Evolutionary conservation across 2,797 vertebrate species (phyloP).

Genomic region (Peromyscus eremicus): DNA sequence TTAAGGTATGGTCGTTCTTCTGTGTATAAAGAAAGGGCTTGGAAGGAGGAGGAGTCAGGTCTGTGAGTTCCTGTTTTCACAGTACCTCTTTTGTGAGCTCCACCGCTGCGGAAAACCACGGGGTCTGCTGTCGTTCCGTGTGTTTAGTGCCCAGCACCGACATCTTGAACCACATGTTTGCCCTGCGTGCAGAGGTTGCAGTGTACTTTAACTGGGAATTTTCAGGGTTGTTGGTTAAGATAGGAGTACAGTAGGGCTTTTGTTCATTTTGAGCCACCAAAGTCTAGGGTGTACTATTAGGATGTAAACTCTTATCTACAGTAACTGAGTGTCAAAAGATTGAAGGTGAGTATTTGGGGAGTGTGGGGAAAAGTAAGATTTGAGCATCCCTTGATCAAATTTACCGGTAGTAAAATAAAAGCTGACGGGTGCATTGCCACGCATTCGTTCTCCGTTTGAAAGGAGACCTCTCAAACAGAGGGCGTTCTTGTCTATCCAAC

Average conservation of each 20-base stretch:
- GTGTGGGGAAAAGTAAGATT: slow-evolving; percentile 8
- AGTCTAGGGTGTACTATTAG: neutral
- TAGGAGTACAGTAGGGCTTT: neutral
- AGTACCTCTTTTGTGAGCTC: slow-evolving; percentile 44
- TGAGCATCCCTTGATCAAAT: neutral
- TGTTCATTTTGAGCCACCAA: slow-evolving; percentile 48
- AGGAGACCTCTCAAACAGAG: slow-evolving; percentile 45
- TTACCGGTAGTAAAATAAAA: slow-evolving; percentile 41
- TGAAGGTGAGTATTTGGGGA: slow-evolving; percentile 36
- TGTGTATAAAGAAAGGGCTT: slow-evolving; percentile 14
- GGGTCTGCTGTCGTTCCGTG: neutral
- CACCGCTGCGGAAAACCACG: neutral
- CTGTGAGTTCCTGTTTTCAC: slow-evolving; percentile 83
- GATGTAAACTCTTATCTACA: slow-evolving; percentile 41
- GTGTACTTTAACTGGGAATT: slow-evolving; percentile 17
- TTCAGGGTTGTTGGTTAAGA: slow-evolving; percentile 32
- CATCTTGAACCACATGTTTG: slow-evolving; percentile 51
- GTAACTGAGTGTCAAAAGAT: slow-evolving; percentile 16
- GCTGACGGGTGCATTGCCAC: neutral
- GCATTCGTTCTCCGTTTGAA: slow-evolving; percentile 36
- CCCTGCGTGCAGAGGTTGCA: neutral
- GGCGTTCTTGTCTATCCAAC: slow-evolving; percentile 41
- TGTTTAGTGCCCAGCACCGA: slow-evolving; percentile 23
- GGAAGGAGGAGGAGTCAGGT: slow-evolving; percentile 82
- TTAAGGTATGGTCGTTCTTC: slow-evolving; percentile 77